phyloP scores from a whole-genome alignment of 2,888 invertebrate genomes.

The Sinopyrophorus schimmeli region DNA sequence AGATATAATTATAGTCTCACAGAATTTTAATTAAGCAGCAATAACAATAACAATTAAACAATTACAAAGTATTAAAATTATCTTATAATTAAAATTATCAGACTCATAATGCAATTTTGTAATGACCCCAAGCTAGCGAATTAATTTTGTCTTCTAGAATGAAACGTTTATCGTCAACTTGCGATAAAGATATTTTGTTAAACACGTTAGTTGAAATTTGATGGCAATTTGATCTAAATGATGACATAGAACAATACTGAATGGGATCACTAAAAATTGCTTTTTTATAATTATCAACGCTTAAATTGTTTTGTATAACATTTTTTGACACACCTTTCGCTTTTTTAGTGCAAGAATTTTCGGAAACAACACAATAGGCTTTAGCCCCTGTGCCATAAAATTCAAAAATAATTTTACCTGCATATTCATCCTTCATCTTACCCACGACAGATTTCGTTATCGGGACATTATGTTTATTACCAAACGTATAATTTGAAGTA shows the following conservation, averaged over 20 bases:
- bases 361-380: conserved; percentile 33
- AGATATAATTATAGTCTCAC: too few species aligned
- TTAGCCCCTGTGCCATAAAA: conserved; percentile 42
- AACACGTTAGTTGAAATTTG: too few species aligned
- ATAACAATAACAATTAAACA: too few species aligned
- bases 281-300: conserved; percentile 27
- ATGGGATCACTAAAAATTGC: too few species aligned
- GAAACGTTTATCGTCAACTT: conserved; percentile 35
- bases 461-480: conserved; percentile 32
- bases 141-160: conserved; percentile 5
- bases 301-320: conserved; percentile 28
- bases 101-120: conserved; percentile 7
- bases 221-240: too few species aligned
- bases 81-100: too few species aligned
- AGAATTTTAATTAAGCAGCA: too few species aligned
- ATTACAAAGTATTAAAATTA: too few species aligned
- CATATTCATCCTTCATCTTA: conserved; percentile 46
- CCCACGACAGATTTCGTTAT: conserved; percentile 42
- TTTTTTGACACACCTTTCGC: too few species aligned
- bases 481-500: conserved; percentile 33
- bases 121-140: conserved; percentile 17
- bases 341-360: conserved; percentile 37
- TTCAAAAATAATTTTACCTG: conserved; percentile 41
- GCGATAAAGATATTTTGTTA: conserved; percentile 30
- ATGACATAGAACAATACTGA: too few species aligned